Evolutionary conservation across 2,888 invertebrate species (phyloP), one percentile per base, ranked within the genome.

Genomic region (Tachystola acroxantha): DNA sequence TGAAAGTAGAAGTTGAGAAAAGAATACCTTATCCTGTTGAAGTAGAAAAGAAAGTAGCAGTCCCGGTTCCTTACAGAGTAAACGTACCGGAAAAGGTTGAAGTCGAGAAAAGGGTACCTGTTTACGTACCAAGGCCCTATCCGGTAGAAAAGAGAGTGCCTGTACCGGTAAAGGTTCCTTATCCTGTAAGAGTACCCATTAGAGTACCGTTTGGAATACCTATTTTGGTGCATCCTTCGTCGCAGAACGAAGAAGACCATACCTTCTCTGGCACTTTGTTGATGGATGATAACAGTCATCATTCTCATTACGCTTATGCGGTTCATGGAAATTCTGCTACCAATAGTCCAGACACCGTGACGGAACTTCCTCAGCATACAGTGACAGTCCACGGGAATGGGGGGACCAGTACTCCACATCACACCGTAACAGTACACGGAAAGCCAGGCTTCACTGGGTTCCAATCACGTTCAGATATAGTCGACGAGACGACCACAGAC

Each of bases 91-190:
- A 39, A 54, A 57, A 42, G 63, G 65, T 28, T 0, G 78, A 88
- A 57, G 79, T 82, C 0, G 74, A 80, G 44, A 73, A 74, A 34
- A 77, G 64, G 42, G 64, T 84, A 3, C 80, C 81, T 0, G 47
- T 59, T 10, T 77, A 65, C 40, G 63, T 84, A 6, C 80, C 81
- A 10, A 48, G 44, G 2, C 67, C 71, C 27, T 66, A 60, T 10
- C 75, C 78, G 10, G 65, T 86, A 1, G 84, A 85, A 47, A 76
- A 75, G 38, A 80, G 67, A 46, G 66, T 86, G 3, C 85, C 85
- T 0, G 54, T 57, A 22, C 59, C 61, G 1, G 57, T 64, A 2
- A 57, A 47, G 45, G 57, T 63, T 14, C 64, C 61, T 2, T 63
- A 58, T 36, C 57, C 64, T 10, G 60, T 64, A 9, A 60, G 48